A percentile compares a stretch with the other conserved stretches of the same genome.
These are phyloP conservation scores for Alcis repandata DNA, from an alignment of 2,888 invertebrate genomes.

Conservation along the genomic window DNA sequence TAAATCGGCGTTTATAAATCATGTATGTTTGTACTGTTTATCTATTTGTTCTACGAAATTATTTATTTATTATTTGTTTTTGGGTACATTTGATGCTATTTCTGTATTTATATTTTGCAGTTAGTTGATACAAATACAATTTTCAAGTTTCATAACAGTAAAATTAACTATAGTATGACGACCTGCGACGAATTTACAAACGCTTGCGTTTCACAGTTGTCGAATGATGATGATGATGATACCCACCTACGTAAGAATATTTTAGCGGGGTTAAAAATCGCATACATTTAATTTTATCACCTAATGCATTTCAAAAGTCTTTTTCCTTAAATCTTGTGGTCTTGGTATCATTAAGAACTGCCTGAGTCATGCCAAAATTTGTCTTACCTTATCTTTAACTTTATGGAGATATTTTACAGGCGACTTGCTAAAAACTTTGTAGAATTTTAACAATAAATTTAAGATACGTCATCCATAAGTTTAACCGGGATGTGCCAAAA, in stretches of 20 bases:
- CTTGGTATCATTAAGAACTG: slow-evolving; percentile 54
- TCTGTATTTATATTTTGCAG: too few species aligned
- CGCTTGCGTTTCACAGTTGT: too few species aligned
- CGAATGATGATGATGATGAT: not conserved
- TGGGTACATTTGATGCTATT: too few species aligned
- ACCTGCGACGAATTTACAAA: too few species aligned
- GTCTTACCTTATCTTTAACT: slow-evolving; percentile 18
- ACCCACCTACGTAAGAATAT: not conserved
- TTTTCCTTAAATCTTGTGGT: slow-evolving; percentile 54
- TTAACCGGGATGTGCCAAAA: not conserved
- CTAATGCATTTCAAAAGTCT: slow-evolving; percentile 53
- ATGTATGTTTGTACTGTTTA: too few species aligned
- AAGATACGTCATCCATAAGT: not conserved
- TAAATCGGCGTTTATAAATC: too few species aligned
- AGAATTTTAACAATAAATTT: not conserved
- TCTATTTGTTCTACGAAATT: too few species aligned
- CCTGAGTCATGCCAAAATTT: slow-evolving; percentile 54
- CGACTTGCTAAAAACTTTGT: slow-evolving; percentile 21
- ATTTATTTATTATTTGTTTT: too few species aligned
- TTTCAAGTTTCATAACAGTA: too few species aligned
- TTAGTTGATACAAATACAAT: too few species aligned
- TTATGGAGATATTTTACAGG: slow-evolving; percentile 22
- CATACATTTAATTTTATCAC: slow-evolving; percentile 65
- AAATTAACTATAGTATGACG: too few species aligned
- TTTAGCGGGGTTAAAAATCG: slow-evolving; percentile 49